Evolutionary conservation across 2,113 vertebrate species (phyloP).

Genomic region (Prunella himalayana): DNA sequence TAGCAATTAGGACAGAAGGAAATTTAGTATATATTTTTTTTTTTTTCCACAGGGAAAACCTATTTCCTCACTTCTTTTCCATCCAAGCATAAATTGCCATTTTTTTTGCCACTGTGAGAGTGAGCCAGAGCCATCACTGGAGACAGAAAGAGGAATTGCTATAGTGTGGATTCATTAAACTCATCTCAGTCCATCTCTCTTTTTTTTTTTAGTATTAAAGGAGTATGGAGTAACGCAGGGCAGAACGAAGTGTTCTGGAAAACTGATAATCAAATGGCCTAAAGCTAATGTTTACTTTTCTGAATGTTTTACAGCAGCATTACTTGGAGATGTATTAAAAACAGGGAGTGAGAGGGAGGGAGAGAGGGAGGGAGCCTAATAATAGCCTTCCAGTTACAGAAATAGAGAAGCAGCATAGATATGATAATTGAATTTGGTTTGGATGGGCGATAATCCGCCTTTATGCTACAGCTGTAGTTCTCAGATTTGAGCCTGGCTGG

Average conservation of each 20-base stretch:
- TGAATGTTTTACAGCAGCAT: constrained; percentile 75
- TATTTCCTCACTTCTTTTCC: not conserved
- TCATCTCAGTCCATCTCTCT: constrained; percentile 32
- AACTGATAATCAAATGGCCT: constrained; percentile 77
- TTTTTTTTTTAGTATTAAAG: constrained; percentile 55
- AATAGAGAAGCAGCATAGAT: constrained; percentile 75
- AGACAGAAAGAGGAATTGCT: not conserved
- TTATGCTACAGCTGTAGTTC: constrained; percentile 80
- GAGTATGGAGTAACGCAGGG: constrained; percentile 65
- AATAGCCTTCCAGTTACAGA: constrained; percentile 76
- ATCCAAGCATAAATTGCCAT: not conserved
- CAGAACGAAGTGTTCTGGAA: constrained; percentile 75
- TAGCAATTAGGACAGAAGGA: not conserved
- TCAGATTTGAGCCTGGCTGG: constrained; percentile 66
- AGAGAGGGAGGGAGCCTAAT: constrained; percentile 71
- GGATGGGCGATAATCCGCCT: constrained; percentile 75
- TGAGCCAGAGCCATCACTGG: not conserved
- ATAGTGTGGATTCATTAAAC: constrained; percentile 28
- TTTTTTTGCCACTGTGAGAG: not conserved
- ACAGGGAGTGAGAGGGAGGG: constrained; percentile 43
- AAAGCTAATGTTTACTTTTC: constrained; percentile 78
- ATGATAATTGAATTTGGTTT: constrained; percentile 80
- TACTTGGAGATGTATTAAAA: constrained; percentile 73
- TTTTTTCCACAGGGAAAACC: not conserved
- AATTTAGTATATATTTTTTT: not conserved